phyloP scores from a whole-genome alignment of 2,113 vertebrate species.

The Lethenteron camtschaticum region DNA sequence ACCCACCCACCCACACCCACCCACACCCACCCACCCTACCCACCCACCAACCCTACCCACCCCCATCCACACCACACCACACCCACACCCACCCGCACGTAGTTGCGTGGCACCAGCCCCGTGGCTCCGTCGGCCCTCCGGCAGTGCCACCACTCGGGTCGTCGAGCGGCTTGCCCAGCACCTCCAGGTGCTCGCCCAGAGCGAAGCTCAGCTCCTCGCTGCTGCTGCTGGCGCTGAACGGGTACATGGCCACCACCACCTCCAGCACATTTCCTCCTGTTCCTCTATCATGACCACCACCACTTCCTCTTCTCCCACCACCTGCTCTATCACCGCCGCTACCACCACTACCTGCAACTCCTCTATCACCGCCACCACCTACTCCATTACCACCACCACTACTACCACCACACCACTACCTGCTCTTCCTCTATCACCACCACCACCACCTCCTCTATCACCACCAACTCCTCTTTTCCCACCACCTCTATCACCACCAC shows the following conservation, averaged over 20 bases:
- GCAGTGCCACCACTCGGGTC: conserved; percentile 97
- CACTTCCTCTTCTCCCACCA: no score
- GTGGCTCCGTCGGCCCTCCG: conserved; percentile 62
- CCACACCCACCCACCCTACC: not conserved
- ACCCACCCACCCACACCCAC: no score
- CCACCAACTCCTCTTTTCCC: no score
- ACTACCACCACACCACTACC: no score
- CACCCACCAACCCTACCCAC: not conserved
- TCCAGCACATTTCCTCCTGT: conserved; percentile 30
- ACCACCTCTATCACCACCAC: no score
- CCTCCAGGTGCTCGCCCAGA: conserved; percentile 92
- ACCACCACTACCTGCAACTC: no score
- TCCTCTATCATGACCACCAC: no score
- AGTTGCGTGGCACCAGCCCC: conserved; percentile 95
- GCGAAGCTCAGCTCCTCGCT: conserved; percentile 98
- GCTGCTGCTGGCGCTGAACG: conserved; percentile 65
- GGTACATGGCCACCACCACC: conserved; percentile 81
- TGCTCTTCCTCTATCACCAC: no score
- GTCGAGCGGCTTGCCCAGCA: conserved; percentile 88
- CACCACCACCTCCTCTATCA: no score
- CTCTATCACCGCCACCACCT: no score
- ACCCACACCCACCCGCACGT: conserved; percentile 70
- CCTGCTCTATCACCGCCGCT: no score
- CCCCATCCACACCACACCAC: conserved; percentile 15
- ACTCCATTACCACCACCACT: no score